Conservation (phyloP, 2,888 invertebrate genomes). For the Yponomeuta cagnagella region DNA sequence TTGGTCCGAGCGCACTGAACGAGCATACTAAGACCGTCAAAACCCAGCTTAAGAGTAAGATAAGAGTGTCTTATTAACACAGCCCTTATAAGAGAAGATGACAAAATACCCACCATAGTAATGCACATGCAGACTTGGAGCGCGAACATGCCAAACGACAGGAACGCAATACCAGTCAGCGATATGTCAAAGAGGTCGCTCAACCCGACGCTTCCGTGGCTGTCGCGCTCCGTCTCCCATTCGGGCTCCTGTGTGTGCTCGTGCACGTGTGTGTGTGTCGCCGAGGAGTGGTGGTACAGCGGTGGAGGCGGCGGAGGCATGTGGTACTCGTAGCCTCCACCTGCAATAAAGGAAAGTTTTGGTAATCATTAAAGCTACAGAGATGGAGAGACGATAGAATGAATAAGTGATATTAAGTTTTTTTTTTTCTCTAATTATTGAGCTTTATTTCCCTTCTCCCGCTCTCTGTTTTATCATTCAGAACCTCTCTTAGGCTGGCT, state of each 20-base stretch:
- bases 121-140: slow-evolving; percentile 87
- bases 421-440: no score
- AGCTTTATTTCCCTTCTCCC: no score
- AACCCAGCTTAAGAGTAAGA: no score
- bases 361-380: not conserved
- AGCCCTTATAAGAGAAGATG: no score
- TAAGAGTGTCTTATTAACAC: no score
- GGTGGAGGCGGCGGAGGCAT: slow-evolving; percentile 67
- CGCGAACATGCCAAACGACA: slow-evolving; percentile 87
- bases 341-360: slow-evolving; percentile 28
- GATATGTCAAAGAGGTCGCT: slow-evolving; percentile 87
- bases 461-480: no score
- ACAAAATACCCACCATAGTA: slow-evolving; percentile 67
- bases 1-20: no score
- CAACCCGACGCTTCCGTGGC: slow-evolving; percentile 76
- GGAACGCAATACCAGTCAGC: slow-evolving; percentile 85
- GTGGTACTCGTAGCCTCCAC: slow-evolving; percentile 64
- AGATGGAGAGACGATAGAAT: not conserved
- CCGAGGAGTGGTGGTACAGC: slow-evolving; percentile 42
- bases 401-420: no score
- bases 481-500: no score
- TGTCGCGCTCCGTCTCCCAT: slow-evolving; percentile 35
- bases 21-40: no score
- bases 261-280: slow-evolving; percentile 33
- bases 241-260: slow-evolving; percentile 52